A percentile compares a stretch with the other conserved stretches of the same genome.
phyloP scores from a whole-genome alignment of 2,888 invertebrate genomes.

The Junonia oenone region DNA sequence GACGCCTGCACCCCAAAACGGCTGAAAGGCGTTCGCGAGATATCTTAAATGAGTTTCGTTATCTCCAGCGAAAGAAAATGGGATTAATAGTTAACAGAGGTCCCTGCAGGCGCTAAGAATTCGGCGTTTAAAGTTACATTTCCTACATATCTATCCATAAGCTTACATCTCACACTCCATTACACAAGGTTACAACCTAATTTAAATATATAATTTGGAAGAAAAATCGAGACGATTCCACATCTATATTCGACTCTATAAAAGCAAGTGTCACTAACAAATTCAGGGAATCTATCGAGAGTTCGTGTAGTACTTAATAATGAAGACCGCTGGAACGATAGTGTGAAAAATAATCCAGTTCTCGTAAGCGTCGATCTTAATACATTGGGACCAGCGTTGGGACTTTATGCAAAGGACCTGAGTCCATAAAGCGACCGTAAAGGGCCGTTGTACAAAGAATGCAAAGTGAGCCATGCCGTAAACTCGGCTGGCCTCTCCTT shows the following conservation, averaged over 20 bases:
- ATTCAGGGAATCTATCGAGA: not conserved
- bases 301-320: constrained; percentile 13
- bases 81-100: constrained; percentile 74
- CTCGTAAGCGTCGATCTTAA: constrained; percentile 33
- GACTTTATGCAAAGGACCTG: constrained; percentile 71
- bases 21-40: constrained; percentile 69
- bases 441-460: constrained; percentile 72
- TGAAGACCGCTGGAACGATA: constrained; percentile 15
- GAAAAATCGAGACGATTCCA: too few relatives aligned
- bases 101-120: constrained; percentile 56
- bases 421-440: constrained; percentile 75
- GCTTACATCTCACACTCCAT: not conserved
- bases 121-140: constrained; percentile 39
- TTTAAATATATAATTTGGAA: too few relatives aligned
- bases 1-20: constrained; percentile 67
- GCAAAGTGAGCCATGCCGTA: constrained; percentile 75
- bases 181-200: not conserved
- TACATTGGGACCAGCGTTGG: constrained; percentile 39
- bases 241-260: not conserved
- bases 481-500: constrained; percentile 61
- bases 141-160: constrained; percentile 10
- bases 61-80: constrained; percentile 73
- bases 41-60: constrained; percentile 79
- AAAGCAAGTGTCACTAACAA: not conserved
- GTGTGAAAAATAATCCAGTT: constrained; percentile 26